Percentiles rank a stretch among this genome's conserved stretches.
phyloP scores from a whole-genome alignment of 2,113 vertebrate genomes.

The Scalopus aquaticus region DNA sequence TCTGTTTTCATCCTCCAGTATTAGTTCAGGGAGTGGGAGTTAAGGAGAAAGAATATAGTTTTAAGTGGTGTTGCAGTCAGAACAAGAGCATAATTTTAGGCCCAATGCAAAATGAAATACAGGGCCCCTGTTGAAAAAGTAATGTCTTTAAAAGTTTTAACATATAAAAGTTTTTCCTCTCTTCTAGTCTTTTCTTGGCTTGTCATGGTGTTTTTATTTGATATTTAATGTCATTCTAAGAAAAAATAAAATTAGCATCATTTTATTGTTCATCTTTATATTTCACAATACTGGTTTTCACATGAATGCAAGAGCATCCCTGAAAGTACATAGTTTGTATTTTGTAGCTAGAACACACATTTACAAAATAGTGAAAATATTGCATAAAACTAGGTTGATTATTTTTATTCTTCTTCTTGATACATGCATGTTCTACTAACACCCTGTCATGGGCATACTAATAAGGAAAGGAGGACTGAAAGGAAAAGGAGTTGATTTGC shows the following conservation, averaged over 20 bases:
- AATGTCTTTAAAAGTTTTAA: not conserved
- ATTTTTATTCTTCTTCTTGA: not conserved
- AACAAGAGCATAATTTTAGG: not conserved
- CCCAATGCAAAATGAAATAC: not conserved
- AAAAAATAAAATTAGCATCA: not conserved
- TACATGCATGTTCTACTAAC: not conserved
- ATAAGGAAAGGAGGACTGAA: no score
- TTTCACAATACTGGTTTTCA: slow-evolving; percentile 14
- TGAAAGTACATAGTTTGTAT: not conserved
- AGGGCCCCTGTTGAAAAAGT: not conserved
- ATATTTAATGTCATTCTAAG: slow-evolving; percentile 18
- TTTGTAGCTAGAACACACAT: not conserved
- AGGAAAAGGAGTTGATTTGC: not conserved
- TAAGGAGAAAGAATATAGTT: not conserved
- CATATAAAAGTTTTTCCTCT: not conserved
- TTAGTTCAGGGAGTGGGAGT: not conserved
- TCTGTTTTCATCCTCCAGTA: not conserved
- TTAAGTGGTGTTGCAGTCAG: not conserved
- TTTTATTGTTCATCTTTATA: slow-evolving; percentile 39
- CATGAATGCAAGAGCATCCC: not conserved
- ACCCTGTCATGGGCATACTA: no score
- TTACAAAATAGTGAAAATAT: not conserved
- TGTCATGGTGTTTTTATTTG: slow-evolving; percentile 11
- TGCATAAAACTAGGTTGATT: not conserved
- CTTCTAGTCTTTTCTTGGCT: not conserved